Percentiles rank a stretch among this genome's conserved stretches.
Conservation (phyloP, 2,113 vertebrate species). For the Cyanocitta stelleri region DNA sequence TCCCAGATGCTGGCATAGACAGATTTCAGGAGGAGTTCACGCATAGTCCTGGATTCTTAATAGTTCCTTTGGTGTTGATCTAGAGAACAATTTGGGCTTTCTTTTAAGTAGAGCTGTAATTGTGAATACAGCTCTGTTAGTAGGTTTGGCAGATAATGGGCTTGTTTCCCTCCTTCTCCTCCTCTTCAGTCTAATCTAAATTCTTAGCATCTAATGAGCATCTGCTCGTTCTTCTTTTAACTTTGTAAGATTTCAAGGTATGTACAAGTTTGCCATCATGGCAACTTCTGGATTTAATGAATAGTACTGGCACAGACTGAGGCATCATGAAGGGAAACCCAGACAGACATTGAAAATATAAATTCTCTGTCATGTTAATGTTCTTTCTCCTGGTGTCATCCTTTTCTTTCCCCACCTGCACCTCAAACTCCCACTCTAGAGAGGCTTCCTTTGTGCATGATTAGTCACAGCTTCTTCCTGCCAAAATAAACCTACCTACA, state of each 20-base stretch:
- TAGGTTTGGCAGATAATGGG: neutral
- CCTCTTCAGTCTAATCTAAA: neutral
- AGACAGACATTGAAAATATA: neutral
- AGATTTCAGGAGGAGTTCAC: neutral
- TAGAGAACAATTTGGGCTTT: neutral
- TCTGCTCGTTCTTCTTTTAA: neutral
- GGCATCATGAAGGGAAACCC: neutral
- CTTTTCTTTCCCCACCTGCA: neutral
- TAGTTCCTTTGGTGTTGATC: neutral
- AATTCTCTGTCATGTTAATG: neutral
- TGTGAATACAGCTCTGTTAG: neutral
- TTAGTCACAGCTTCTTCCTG: slow-evolving; percentile 1
- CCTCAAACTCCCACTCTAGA: neutral
- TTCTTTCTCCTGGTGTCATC: neutral
- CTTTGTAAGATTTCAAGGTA: neutral
- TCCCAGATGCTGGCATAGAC: neutral
- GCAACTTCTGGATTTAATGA: neutral
- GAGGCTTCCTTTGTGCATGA: neutral
- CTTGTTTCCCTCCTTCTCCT: neutral
- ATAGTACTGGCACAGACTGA: neutral
- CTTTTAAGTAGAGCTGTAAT: neutral
- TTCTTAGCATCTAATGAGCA: neutral
- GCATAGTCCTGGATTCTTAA: neutral
- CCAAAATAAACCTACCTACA: neutral
- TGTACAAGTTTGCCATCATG: neutral